phyloP scores from a whole-genome alignment of 2,888 invertebrate genomes.

The Tridacna crocea region DNA sequence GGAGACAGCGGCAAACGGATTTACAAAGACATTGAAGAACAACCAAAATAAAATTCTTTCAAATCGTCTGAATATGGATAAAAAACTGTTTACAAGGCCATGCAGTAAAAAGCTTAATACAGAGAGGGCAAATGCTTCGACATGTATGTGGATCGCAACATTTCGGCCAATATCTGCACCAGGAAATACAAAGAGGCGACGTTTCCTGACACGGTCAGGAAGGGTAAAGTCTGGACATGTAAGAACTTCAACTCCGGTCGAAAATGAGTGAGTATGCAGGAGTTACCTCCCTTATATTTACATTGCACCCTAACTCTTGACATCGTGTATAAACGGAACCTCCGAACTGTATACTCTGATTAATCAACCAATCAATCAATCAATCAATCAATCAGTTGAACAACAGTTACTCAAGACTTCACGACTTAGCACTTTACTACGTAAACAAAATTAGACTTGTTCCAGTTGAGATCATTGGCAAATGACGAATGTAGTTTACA shows the following conservation, averaged over 20 bases:
- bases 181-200: background rate
- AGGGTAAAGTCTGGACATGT: background rate
- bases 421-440: too few species aligned
- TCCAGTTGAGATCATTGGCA: too few species aligned
- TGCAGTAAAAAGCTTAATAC: background rate
- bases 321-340: too few species aligned
- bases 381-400: too few species aligned
- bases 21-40: background rate
- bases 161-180: slow-evolving; percentile 13
- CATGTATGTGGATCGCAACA: background rate
- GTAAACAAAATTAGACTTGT: too few species aligned
- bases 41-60: slow-evolving; percentile 1
- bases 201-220: slow-evolving; percentile 3
- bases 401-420: too few species aligned
- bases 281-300: slow-evolving; percentile 15
- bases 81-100: background rate
- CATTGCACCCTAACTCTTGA: too few species aligned
- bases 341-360: too few species aligned
- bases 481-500: too few species aligned
- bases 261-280: background rate
- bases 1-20: slow-evolving; percentile 1
- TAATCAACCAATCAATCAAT: too few species aligned
- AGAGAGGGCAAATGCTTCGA: background rate
- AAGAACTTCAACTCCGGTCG: slow-evolving; percentile 21
- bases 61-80: background rate